Percentiles rank a stretch among this genome's conserved stretches.
These are phyloP conservation scores for Arion vulgaris DNA, from an alignment of 1,140 invertebrate species.

Conservation along the genomic window DNA sequence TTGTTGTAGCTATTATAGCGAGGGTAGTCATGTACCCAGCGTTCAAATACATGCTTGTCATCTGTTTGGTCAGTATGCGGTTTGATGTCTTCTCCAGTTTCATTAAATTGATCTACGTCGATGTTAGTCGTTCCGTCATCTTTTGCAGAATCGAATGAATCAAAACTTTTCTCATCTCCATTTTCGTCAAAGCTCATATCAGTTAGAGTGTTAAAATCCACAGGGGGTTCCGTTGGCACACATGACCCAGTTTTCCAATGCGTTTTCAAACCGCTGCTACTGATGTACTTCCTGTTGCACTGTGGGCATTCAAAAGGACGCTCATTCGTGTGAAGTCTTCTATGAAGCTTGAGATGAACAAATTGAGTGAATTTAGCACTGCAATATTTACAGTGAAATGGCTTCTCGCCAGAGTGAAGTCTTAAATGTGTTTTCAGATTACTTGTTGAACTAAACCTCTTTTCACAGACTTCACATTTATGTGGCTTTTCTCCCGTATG, in stretches of 20 bases:
- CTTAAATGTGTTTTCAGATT: conserved; percentile 98
- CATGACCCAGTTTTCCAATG: conserved; percentile 71
- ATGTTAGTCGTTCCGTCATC: background rate
- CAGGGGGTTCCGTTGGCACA: conserved; percentile 58
- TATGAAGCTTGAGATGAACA: conserved; percentile 96
- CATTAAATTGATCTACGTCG: background rate
- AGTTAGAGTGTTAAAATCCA: conserved; percentile 58
- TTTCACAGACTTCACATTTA: conserved; percentile 82
- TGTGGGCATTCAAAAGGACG: conserved; percentile 96
- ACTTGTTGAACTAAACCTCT: conserved; percentile 92
- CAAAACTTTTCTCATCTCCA: conserved; percentile 29
- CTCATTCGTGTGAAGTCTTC: conserved; percentile 97
- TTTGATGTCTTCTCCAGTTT: background rate
- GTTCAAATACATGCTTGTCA: background rate
- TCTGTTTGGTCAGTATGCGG: background rate
- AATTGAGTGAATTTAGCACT: conserved; percentile 98
- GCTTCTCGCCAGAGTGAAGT: conserved; percentile 86
- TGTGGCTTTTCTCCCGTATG: conserved; percentile 98
- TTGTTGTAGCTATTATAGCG: background rate
- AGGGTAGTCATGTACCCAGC: background rate
- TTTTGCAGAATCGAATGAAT: background rate
- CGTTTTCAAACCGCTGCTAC: conserved; percentile 88
- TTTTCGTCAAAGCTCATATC: conserved; percentile 50
- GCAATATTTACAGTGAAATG: conserved; percentile 89
- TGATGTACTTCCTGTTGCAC: conserved; percentile 97